Base-by-base conservation (phyloP, 2,888 invertebrate genomes). In the Lobophora halterata region DNA sequence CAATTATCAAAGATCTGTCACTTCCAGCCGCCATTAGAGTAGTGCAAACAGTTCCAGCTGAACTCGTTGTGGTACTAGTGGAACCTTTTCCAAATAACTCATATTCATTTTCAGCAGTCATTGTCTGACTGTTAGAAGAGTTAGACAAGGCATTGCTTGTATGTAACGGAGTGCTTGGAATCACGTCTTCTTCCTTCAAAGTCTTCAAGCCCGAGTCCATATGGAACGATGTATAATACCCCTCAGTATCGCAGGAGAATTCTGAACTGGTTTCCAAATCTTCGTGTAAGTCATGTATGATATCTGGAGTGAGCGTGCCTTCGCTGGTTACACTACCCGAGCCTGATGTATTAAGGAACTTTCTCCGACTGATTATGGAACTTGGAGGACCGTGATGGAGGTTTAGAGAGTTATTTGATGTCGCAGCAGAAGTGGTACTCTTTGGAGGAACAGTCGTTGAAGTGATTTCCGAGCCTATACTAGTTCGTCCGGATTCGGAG, bases 161-260 rank as follows among this genome's bases (percentile, higher is more conserved):
- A 68, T 93, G 93, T 65, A 94, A 71, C 1, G 95, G 93, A 11
- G 92, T 93, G 47, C 91, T 90, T 0, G 93, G 93, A 21, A 80
- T 78, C 25, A 82, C 61, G 49, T 88, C 79, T 47, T 92, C 89
- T 76, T 96, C 95, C 65, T 94, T 93, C 6, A 95, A 80, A 0
- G 95, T 95, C 66, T 95, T 95, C 46, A 98, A 78, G 0, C 98
- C 98, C 36, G 97, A 97, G 77, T 98, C 98, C 90, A 96, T 93
- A 77, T 98, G 97, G 88, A 98, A 98, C 9, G 97, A 97, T 0
- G 98, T 98, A 74, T 97, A 98, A 76, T 98, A 98, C 3, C 98
- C 98, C 80, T 98, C 98, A 1, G 97, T 97, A 69, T 98, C 98
- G 68, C 97, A 96, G 1, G 97, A 97, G 75, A 97, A 97, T 40